Base-by-base conservation (phyloP, 2,797 vertebrate genomes). In the Cuniculus paca region DNA sequence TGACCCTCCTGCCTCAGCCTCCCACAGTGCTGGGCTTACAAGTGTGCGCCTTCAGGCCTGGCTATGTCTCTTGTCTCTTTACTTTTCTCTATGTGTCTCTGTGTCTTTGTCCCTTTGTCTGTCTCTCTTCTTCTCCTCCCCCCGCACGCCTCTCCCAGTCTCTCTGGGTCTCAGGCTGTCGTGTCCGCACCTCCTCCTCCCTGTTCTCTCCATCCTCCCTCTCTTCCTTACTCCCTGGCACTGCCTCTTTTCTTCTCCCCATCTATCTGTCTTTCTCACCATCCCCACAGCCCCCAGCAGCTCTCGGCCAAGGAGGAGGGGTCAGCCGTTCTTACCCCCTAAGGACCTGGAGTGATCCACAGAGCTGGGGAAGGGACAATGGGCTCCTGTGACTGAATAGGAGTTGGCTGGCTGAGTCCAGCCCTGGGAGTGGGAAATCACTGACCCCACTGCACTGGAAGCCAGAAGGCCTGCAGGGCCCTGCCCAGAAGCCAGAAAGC, bases 221-320 rank as follows among this genome's bases (percentile, higher is more conserved):
- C 42, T 28, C 60, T 19, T 24, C 12, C 26, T 26, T 31, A 34
- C 5, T n/a, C 42, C 28, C 28, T 3, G 16, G 39, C 20, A 2
- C 17, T 20, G 6, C 26, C 63, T 28, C 39, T 24, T 1, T 2
- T 31, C n/a, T 3, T 12, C 34, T 22, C 34, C 56, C 22, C 56
- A 24, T 16, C 34, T 31, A 60, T 22, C 68, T n/a, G 36, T 70
- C n/a, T 70, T 63, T 70, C 60, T 19, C 36, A 17, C 58, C 39
- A 31, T 86, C 14, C 17, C 26, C 1, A 20, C 7, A 9, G 5
- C 19, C 2, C 4, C 34, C 34, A 6, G 11, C 1, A 39, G 54
- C 50, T 45, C 61, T 93, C 91, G 68, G 56, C 1, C 42, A 19
- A 72, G 85, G 94, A 93, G 83, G 83, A 90, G 91, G 1, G 58